A percentile compares a stretch with the other conserved stretches of the same genome.
Conservation (phyloP, 2,888 invertebrate genomes). For the Ethmia dodecea region DNA sequence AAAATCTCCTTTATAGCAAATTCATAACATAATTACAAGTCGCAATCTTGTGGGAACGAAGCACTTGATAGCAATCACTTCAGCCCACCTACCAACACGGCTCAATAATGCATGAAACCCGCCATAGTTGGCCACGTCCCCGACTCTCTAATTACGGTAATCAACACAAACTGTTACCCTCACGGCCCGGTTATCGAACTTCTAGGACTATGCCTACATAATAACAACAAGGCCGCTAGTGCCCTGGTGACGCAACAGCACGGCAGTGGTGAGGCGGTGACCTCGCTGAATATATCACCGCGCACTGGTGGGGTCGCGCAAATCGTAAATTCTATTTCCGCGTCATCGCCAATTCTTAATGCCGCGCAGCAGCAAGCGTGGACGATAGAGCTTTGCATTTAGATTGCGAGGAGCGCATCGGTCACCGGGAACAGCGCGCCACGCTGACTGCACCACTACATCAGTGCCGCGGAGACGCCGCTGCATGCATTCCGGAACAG, state of each 20-base stretch:
- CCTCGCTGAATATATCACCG: slow-evolving; percentile 52
- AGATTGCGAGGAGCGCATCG: slow-evolving; percentile 37
- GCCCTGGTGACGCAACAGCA: slow-evolving; percentile 47
- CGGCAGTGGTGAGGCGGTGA: slow-evolving; percentile 41
- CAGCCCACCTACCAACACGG: slow-evolving; percentile 31
- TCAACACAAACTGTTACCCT: slow-evolving; percentile 50
- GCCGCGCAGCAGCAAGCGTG: slow-evolving; percentile 23
- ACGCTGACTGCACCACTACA: slow-evolving; percentile 42
- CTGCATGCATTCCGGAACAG: slow-evolving; percentile 36
- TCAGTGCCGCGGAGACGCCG: slow-evolving; percentile 29
- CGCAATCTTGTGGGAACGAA: slow-evolving; percentile 56
- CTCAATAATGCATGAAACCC: slow-evolving; percentile 63
- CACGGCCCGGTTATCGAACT: slow-evolving; percentile 59
- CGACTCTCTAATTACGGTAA: slow-evolving; percentile 50
- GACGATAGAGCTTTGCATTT: slow-evolving; percentile 41
- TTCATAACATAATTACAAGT: slow-evolving; percentile 20
- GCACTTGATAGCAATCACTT: slow-evolving; percentile 51
- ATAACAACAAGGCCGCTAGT: slow-evolving; percentile 51
- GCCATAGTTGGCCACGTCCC: slow-evolving; percentile 21
- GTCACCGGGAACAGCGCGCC: slow-evolving; percentile 38
- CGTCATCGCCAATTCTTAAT: slow-evolving; percentile 46
- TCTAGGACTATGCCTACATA: slow-evolving; percentile 37
- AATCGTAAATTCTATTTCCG: slow-evolving; percentile 63
- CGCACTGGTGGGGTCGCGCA: slow-evolving; percentile 36
- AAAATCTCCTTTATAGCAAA: slow-evolving; percentile 8